Base-by-base conservation (phyloP, 1,140 invertebrate genomes). In the Papilio dardanus region DNA sequence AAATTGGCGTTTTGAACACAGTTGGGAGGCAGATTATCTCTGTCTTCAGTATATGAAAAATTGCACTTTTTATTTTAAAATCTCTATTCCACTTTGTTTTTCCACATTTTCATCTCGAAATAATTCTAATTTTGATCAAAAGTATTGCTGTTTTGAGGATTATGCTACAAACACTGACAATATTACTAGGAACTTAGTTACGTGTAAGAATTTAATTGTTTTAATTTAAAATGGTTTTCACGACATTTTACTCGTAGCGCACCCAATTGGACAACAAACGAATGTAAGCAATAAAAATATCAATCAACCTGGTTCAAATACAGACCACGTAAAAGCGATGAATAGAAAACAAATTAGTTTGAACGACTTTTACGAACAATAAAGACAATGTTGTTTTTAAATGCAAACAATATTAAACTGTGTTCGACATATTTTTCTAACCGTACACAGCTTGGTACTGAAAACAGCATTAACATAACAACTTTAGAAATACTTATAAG, bases 1-100 rank as follows among this genome's bases (percentile, higher is more conserved):
- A 71, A 71, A 71, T 71, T 71, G 40, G 68, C 68, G 28, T 42
- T 71, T 71, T 30, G 40, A 46, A 71, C 68, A 71, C 24, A 71
- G 68, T 71, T 30, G 28, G 68, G 19, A 50, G 37, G 19, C 24
- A 42, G 40, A 71, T 71, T 71, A 71, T 71, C 28, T 71, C 68
- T 42, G 68, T 71, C 68, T 46, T 40, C 68, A 28, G 21, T 30
- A n/a, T 71, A 4, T 62, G 24, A 46, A 42, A 50, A 42, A 71
- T 46, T 46, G 40, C 42, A 71, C 67, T 24, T 69, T 40, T 69
- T 21, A 24, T 69, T 37, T 40, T 42, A 37, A 46, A 68, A 42
- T 69, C 33, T 40, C 21, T 37, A 37, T 62, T 62, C 30, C 67
- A 40, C 42, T 69, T 42, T 42, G 35, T 69, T 68, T 37, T 33